Conservation (phyloP, 2,888 invertebrate species). For the Gymnocheta viridis region DNA sequence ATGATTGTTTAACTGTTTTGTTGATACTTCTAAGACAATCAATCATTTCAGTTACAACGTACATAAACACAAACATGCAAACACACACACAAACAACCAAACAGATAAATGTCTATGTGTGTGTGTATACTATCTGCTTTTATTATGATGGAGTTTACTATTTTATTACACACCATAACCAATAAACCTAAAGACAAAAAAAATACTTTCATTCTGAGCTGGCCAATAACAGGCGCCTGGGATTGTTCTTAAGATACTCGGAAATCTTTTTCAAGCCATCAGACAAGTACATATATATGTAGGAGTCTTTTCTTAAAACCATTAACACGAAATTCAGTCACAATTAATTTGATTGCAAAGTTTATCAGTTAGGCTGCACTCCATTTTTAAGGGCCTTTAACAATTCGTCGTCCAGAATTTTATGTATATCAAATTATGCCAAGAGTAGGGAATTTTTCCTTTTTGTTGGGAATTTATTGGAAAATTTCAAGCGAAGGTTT, state of each 20-base stretch:
- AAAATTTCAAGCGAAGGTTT: too few species aligned
- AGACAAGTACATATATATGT: background rate
- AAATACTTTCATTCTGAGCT: background rate
- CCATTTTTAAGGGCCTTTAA: too few species aligned
- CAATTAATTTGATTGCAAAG: too few species aligned
- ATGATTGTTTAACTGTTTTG: slow-evolving; percentile 11
- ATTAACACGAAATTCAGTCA: too few species aligned
- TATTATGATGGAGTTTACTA: slow-evolving; percentile 12
- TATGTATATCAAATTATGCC: too few species aligned
- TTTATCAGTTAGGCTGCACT: too few species aligned
- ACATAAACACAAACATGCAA: background rate
- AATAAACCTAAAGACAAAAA: slow-evolving; percentile 9
- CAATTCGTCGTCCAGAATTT: too few species aligned
- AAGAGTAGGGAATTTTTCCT: too few species aligned
- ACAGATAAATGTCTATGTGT: too few species aligned
- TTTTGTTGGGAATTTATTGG: too few species aligned
- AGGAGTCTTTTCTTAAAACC: too few species aligned
- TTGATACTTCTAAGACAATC: slow-evolving; percentile 25
- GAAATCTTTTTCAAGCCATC: too few species aligned
- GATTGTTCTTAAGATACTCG: background rate
- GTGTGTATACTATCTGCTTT: background rate
- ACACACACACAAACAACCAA: background rate
- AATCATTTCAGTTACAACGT: slow-evolving; percentile 21
- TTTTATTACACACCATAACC: slow-evolving; percentile 14
- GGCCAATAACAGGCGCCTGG: background rate